These are phyloP conservation scores for Cryptotermes secundus DNA, from an alignment of 1,140 invertebrate species.

Conservation along the genomic window DNA sequence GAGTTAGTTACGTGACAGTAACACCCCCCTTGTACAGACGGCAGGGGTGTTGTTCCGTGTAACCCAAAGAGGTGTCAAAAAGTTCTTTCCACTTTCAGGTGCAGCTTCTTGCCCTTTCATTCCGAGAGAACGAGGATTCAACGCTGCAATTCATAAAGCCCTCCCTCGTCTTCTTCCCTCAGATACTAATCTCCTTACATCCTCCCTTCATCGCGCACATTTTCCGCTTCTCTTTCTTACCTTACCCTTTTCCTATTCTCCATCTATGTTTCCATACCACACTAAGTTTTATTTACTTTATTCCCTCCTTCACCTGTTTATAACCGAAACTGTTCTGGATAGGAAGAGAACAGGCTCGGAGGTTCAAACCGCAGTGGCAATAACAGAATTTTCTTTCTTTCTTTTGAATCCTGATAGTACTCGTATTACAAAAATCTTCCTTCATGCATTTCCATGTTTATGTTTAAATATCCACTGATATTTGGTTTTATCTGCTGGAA, in stretches of 20 bases:
- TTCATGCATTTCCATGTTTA: no score
- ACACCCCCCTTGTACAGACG: no score
- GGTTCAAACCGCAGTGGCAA: neutral
- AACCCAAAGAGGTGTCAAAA: no score
- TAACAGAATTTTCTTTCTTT: neutral
- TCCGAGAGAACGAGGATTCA: neutral
- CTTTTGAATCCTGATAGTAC: no score
- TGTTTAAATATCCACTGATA: no score
- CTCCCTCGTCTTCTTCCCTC: neutral
- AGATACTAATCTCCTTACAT: neutral
- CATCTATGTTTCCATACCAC: neutral
- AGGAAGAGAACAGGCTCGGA: neutral
- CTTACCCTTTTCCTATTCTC: neutral
- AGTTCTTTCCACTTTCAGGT: no score
- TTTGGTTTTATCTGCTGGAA: no score
- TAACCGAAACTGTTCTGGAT: neutral
- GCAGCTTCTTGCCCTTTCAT: neutral
- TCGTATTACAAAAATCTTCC: no score
- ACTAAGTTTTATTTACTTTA: constrained; percentile 16
- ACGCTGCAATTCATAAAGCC: neutral
- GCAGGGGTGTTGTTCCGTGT: no score
- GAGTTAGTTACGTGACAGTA: no score
- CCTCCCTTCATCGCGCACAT: neutral
- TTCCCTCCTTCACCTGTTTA: neutral
- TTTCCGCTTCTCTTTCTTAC: neutral